Evolutionary conservation across 2,113 vertebrate genomes (phyloP).

Genomic region (Tricholaema leucomelas): DNA sequence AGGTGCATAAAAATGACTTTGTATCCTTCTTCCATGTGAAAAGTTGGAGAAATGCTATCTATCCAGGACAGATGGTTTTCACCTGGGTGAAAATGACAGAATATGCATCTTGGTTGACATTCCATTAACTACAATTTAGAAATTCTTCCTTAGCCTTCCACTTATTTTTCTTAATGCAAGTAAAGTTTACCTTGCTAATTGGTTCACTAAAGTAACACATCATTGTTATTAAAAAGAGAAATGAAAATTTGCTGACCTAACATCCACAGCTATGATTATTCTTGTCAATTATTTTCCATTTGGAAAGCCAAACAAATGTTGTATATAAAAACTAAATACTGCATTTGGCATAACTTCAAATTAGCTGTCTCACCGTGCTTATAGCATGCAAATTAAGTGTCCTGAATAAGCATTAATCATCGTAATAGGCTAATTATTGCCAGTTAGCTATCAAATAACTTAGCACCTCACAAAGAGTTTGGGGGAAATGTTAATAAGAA

Average conservation of each 20-base stretch:
- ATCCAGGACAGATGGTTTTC: conserved; percentile 59
- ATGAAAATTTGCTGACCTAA: conserved; percentile 53
- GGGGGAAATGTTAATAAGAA: background rate
- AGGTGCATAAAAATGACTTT: conserved; percentile 49
- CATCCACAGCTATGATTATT: conserved; percentile 75
- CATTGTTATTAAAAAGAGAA: conserved; percentile 45
- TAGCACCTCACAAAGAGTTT: conserved; percentile 21
- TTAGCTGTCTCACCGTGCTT: conserved; percentile 39
- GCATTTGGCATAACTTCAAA: conserved; percentile 68
- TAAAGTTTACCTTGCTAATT: conserved; percentile 67
- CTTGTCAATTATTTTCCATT: conserved; percentile 80
- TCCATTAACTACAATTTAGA: conserved; percentile 68
- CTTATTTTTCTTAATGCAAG: conserved; percentile 15
- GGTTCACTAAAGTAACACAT: conserved; percentile 61
- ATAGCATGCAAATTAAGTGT: conserved; percentile 64
- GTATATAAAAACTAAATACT: conserved; percentile 72
- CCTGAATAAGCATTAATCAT: conserved; percentile 71
- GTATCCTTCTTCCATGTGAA: conserved; percentile 12
- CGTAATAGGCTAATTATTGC: conserved; percentile 68
- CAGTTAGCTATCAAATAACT: conserved; percentile 50
- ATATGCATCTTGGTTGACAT: conserved; percentile 68
- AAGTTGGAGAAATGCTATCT: conserved; percentile 49
- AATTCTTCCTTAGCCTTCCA: background rate
- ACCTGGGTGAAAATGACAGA: conserved; percentile 56
- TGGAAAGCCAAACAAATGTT: conserved; percentile 76